These are phyloP conservation scores for Lepas anatifera DNA, from an alignment of 2,888 invertebrate genomes.

Conservation along the genomic window DNA sequence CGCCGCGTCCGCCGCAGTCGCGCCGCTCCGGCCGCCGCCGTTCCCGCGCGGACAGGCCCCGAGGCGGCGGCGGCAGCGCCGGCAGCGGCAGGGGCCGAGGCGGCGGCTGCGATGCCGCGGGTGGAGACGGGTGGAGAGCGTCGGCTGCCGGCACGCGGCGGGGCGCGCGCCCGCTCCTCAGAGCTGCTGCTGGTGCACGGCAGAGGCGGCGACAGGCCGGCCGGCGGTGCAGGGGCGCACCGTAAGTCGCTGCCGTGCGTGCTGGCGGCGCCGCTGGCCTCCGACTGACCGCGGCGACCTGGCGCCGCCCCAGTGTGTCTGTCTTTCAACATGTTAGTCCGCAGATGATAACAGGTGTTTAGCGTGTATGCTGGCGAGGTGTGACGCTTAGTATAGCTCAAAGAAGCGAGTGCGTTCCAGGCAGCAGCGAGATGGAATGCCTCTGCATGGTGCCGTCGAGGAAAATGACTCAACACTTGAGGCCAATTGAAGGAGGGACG, in stretches of 20 bases:
- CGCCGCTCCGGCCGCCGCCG: not conserved
- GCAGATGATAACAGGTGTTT: too few relatives aligned
- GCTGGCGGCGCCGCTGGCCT: not conserved
- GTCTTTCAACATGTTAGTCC: not conserved
- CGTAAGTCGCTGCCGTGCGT: not conserved
- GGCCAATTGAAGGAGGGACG: too few relatives aligned
- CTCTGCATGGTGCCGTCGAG: not conserved
- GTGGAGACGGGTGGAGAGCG: not conserved
- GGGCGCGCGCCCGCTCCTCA: not conserved
- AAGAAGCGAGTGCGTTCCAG: too few relatives aligned
- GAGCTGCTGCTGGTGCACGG: conserved; percentile 11
- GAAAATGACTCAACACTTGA: too few relatives aligned
- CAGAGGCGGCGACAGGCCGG: not conserved
- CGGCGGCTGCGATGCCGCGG: not conserved
- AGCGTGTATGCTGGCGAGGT: too few relatives aligned
- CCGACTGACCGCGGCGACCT: not conserved
- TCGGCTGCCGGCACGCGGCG: not conserved
- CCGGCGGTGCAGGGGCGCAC: not conserved
- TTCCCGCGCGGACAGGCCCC: too few relatives aligned
- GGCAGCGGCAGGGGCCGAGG: not conserved
- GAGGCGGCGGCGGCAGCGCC: not conserved
- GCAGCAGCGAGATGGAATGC: too few relatives aligned
- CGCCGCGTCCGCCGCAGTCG: not conserved
- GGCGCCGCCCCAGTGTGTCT: too few relatives aligned
- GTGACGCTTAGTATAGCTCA: too few relatives aligned